Base-by-base conservation (phyloP, 2,888 invertebrate genomes). In the Clostera curtula region DNA sequence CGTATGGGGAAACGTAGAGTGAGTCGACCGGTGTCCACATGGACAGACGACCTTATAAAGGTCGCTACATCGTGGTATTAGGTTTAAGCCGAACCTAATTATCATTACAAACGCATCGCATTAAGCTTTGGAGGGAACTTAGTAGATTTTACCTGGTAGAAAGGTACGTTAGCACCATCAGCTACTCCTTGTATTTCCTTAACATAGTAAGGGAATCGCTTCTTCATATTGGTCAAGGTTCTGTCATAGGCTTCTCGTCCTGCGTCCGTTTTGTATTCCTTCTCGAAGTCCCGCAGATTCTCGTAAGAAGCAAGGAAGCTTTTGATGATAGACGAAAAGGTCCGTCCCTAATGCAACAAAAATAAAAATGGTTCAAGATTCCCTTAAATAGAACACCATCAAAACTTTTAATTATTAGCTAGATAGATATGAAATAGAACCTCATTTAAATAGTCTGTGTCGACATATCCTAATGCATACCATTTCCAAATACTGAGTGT, bases 111-210 rank as follows among this genome's bases (percentile, higher is more conserved):
- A 5, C 15, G 15, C 4, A 5, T 15, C 15, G 15, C 4, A 6
- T 16, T 11, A n/a, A 8, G 21, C 18, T 22, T 6, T 8, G 20
- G 7, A 8, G 3, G 16, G 12, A 22, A 12, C n/a, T 9, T 11
- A 29, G 25, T 28, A 7, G 12, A 8, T 28, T 12, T 13, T 66
- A 93, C 95, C 88, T 93, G 91, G 46, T 92, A 75, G 64, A 95
- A 95, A 0, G 93, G 91, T 3, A 95, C 90, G 42, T 89, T 86
- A 1, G 95, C 90, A 0, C 96, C 95, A 57, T 94, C 93, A 4
- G 95, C 92, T n/a, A 91, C 87, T 4, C 95, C 96, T 61, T 92
- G 88, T 19, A 96, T 79, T 71, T 96, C 96, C 34, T 89, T 86
- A 2, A 95, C 80, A 56, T 95, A 95, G 52, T 93, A 92, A 0